Evolutionary conservation across 2,888 invertebrate genomes (phyloP).

Genomic region (Acrocera orbiculus): DNA sequence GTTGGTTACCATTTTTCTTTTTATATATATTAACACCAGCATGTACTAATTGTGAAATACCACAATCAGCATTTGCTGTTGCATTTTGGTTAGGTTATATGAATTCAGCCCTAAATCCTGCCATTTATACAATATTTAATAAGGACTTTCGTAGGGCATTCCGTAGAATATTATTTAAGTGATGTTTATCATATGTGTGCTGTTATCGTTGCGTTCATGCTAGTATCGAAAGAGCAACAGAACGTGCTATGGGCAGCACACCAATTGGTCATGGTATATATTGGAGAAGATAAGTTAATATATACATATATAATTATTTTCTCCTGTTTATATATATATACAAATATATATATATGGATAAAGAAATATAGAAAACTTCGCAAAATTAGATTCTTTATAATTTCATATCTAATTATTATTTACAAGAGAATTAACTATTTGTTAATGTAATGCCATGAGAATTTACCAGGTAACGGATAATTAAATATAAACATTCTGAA

Average conservation of each 20-base stretch:
- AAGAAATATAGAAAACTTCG: neutral
- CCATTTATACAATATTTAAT: conserved; percentile 93
- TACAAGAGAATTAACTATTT: no score
- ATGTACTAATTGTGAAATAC: conserved; percentile 56
- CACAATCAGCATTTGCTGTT: conserved; percentile 70
- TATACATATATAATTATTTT: neutral
- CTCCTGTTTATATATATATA: neutral
- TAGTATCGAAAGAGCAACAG: conserved; percentile 32
- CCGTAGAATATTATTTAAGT: conserved; percentile 88
- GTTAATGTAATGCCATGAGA: no score
- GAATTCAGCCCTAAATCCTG: conserved; percentile 91
- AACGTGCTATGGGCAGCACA: conserved; percentile 33
- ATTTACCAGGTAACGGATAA: no score
- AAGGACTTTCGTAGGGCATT: conserved; percentile 94
- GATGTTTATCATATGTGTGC: conserved; percentile 75
- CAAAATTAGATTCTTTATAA: no score
- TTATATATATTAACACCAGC: conserved; percentile 75
- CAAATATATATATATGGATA: neutral
- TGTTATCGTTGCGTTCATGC: conserved; percentile 53
- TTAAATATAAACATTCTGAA: no score
- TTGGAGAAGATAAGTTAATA: conserved; percentile 13
- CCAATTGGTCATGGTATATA: conserved; percentile 32
- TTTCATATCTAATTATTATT: no score
- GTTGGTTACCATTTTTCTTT: conserved; percentile 97
- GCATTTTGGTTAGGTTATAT: conserved; percentile 96